Evolutionary conservation across 2,888 invertebrate species (phyloP), one percentile per base, ranked within the genome.

Genomic region (Stramonita haemastoma): DNA sequence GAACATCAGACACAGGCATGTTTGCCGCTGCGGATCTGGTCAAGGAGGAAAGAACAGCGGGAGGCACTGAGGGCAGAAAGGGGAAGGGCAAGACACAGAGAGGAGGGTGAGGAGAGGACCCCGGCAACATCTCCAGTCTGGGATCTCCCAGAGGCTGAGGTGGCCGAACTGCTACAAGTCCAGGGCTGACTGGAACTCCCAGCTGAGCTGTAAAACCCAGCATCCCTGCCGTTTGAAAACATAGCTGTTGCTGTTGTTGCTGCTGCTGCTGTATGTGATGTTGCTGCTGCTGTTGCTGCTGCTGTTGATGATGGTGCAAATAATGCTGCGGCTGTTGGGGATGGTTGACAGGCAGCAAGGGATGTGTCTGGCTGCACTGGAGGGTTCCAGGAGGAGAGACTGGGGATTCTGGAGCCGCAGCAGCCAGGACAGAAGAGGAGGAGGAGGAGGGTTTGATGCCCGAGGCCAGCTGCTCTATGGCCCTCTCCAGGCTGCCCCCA

Each of bases 401-500:
- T 5, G 81, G 86, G 26, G 81, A 26, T 5, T 29, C 26, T 26
- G 81, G 13, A 32, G 89, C 36, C 36, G 79, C 26, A n/a, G 66
- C 46, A 6, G 56, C 29, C 32, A 84, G 29, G n/a, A 89, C n/a
- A 17, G 83, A 83, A 8, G 81, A 4, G 5, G 73, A 73, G 13
- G 77, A 1, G 15, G 34, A 32, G 22, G 22, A n/a, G 29, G 87
- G 60, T 70, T 88, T 89, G 57, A 91, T 81, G 15, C 91, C 91
- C n/a, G 91, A 91, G n/a, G 92, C 93, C 2, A 94, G 86, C 81
- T 94, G 94, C 87, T 94, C 93, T n/a, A 94, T 94, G 19, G 94
- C 92, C 34, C 91, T 86, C 86, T 94, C 94, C 79, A 94, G 90
- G 86, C 93, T 93, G 0, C 94, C 93, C 0, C 94, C 94, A 86